Evolutionary conservation across 1,140 invertebrate species (phyloP).

Genomic region (Papilio polytes): DNA sequence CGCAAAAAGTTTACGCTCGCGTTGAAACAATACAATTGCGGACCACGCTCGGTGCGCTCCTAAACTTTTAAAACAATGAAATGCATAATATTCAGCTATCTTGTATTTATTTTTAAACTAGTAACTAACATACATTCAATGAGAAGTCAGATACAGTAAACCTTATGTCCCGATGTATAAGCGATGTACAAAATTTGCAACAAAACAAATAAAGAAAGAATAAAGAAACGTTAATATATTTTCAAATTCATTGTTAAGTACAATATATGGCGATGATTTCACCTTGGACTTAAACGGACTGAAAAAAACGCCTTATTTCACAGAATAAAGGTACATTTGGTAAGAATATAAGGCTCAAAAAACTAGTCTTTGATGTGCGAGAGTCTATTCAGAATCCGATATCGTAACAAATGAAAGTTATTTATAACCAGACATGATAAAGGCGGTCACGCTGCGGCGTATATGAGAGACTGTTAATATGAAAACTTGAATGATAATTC

Average conservation of each 20-base stretch:
- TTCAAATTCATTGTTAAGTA: not conserved
- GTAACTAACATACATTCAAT: too few relatives aligned
- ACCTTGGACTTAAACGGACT: not conserved
- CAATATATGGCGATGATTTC: not conserved
- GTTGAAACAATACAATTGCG: slow-evolving; percentile 4
- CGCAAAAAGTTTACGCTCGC: slow-evolving; percentile 10
- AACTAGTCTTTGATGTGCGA: not conserved
- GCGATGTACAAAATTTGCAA: too few relatives aligned
- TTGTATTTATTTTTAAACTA: too few relatives aligned
- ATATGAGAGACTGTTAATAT: not conserved
- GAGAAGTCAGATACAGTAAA: too few relatives aligned
- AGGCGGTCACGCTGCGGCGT: not conserved
- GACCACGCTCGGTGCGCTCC: not conserved
- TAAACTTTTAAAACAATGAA: slow-evolving; percentile 7
- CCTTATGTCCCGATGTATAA: too few relatives aligned
- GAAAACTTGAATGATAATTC: not conserved
- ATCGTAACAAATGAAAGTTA: not conserved
- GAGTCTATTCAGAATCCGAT: not conserved
- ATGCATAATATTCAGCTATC: not conserved
- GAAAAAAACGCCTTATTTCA: not conserved
- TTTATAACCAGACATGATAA: not conserved
- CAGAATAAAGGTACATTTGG: not conserved
- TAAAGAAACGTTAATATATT: too few relatives aligned
- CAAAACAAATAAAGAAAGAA: too few relatives aligned
- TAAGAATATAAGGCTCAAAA: not conserved